These are phyloP conservation scores for Stomatorhinus ivindoensis DNA, from an alignment of 2,113 vertebrate species.

Conservation along the genomic window DNA sequence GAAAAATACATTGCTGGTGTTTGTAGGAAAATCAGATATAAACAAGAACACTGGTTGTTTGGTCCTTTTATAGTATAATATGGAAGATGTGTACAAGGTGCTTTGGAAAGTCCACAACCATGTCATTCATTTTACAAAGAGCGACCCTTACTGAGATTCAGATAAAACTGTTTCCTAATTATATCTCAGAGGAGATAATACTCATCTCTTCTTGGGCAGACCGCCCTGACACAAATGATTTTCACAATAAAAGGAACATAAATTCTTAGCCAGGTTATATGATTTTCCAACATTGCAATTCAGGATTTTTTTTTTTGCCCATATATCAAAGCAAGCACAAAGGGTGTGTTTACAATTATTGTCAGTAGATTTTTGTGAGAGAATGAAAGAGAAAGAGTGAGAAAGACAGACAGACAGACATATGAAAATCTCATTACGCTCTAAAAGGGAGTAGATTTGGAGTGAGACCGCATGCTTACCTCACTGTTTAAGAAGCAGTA, in stretches of 20 bases:
- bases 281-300: background rate
- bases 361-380: background rate
- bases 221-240: background rate
- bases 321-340: background rate
- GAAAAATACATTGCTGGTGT: background rate
- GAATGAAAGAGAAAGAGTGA: background rate
- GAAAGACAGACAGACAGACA: background rate
- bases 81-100: background rate
- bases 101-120: background rate
- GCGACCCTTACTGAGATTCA: background rate
- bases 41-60: background rate
- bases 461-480: constrained; percentile 51
- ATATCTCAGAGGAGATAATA: background rate
- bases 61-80: background rate
- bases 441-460: background rate
- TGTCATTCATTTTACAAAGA: background rate
- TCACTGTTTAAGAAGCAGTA: constrained; percentile 78
- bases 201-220: background rate
- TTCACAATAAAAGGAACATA: background rate
- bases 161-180: background rate
- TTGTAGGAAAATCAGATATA: background rate
- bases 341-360: background rate
- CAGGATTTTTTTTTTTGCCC: background rate
- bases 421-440: background rate
- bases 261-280: background rate